These are phyloP conservation scores for Microchirus variegatus DNA, from an alignment of 2,797 vertebrate genomes.

Conservation along the genomic window DNA sequence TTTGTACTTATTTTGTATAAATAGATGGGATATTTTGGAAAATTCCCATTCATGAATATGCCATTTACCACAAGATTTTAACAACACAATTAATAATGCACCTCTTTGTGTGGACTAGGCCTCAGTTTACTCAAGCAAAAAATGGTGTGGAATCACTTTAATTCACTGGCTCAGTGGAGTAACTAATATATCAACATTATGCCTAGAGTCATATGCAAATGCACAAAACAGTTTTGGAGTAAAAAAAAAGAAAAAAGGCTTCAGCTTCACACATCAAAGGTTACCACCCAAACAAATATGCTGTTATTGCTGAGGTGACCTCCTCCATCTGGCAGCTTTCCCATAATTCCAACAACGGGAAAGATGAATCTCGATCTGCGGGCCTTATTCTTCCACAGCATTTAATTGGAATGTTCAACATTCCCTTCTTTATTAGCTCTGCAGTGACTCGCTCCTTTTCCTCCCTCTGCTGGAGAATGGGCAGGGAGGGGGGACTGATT, in stretches of 20 bases:
- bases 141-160: constrained; percentile 3
- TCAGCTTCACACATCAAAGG: constrained; percentile 7
- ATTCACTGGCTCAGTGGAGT: neutral
- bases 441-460: constrained; percentile 29
- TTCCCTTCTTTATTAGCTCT: constrained; percentile 65
- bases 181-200: constrained; percentile 3
- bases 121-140: constrained; percentile 5
- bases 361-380: constrained; percentile 52
- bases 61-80: too few relatives aligned
- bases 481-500: constrained; percentile 43
- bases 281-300: constrained; percentile 25
- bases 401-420: constrained; percentile 73
- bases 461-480: constrained; percentile 14
- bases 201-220: constrained; percentile 8
- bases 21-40: too few relatives aligned
- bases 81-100: too few relatives aligned
- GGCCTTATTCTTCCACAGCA: constrained; percentile 21
- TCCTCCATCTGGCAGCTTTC: constrained; percentile 40
- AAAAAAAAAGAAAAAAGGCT: neutral
- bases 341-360: constrained; percentile 27
- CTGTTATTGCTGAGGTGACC: constrained; percentile 34
- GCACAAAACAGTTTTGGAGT: neutral
- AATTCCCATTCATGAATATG: too few relatives aligned
- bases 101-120: too few relatives aligned
- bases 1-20: too few relatives aligned